Evolutionary conservation across 2,888 invertebrate genomes (phyloP), one percentile per base, ranked within the genome.

Genomic region (Liopterus haemorrhoidalis): DNA sequence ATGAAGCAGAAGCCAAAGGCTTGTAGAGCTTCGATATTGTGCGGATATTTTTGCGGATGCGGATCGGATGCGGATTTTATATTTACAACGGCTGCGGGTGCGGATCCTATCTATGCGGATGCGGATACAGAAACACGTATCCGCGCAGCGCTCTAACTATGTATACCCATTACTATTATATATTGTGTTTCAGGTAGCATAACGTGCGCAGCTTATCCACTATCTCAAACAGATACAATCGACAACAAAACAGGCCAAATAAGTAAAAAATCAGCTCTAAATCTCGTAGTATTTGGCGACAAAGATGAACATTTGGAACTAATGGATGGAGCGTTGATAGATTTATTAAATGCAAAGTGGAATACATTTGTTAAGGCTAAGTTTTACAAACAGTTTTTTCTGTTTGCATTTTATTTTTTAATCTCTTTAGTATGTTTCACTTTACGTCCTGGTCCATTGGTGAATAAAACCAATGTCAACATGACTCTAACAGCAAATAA

Each of bases 271-370:
- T 96, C 95, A 0, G 96, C 93, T 0, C 71, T 97, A 16, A 94
- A 95, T 72, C 78, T 96, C 44, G 94, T 96, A 4, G 93, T 95
- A 1, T 96, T 96, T 72, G 96, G 96, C 50, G 93, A 93, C 60
- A 90, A 88, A 70, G 84, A 88, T 56, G 92, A 91, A 61, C 97
- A 99, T 71, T 73, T 99, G 57, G 93, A 94, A 57, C 74, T 99
- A 41, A 79, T 97, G 71, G 95, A 96, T 64, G 96, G 96, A 0
- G 82, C 95, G 56, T 71, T 97, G 32, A 89, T 94, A 14, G 93
- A 96, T 65, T 75, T 99, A 11, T 70, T 99, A 8, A 85, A 93
- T 63, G 93, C 94, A 2, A 99, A 99, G 72, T 99, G 97, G 97
- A 91, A 94, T 59, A 88, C 94, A 0, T 97, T 95, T 66, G 93